Conservation (phyloP, 2,797 vertebrate species). For the Rhinoraja longicauda region DNA sequence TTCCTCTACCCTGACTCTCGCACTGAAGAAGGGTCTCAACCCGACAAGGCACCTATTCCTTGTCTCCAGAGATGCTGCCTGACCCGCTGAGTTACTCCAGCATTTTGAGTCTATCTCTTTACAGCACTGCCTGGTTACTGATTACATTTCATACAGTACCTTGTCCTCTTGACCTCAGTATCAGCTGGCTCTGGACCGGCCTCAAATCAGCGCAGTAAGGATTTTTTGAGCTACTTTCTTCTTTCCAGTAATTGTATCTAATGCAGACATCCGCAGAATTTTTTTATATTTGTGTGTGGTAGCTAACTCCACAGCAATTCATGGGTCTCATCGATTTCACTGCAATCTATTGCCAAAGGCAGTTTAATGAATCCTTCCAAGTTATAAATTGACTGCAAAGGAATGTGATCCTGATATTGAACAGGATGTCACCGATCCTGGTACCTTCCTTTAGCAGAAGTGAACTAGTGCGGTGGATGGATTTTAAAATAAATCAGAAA, state of each 20-base stretch:
- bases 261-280: slow-evolving; percentile 30
- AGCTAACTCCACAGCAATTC: slow-evolving; percentile 32
- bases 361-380: slow-evolving; percentile 30
- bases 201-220: background rate
- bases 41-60: no score
- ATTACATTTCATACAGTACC: background rate
- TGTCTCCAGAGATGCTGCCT: no score
- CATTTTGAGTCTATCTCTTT: no score
- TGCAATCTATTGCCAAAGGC: slow-evolving; percentile 38
- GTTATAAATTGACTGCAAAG: slow-evolving; percentile 33
- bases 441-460: slow-evolving; percentile 40
- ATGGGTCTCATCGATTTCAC: slow-evolving; percentile 37
- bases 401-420: slow-evolving; percentile 38
- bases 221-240: background rate
- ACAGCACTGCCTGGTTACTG: background rate
- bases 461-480: slow-evolving; percentile 41
- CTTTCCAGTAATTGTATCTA: slow-evolving; percentile 5
- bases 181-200: no score
- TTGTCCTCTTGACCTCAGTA: background rate
- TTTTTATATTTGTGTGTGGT: background rate
- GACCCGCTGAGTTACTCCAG: no score
- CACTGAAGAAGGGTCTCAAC: no score
- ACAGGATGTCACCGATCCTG: slow-evolving; percentile 36
- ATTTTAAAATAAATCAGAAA: slow-evolving; percentile 45
- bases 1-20: no score